A percentile compares a stretch with the other conserved stretches of the same genome.
Evolutionary conservation across 2,797 vertebrate species (phyloP).

Genomic region (Chaetophractus vellerosus): DNA sequence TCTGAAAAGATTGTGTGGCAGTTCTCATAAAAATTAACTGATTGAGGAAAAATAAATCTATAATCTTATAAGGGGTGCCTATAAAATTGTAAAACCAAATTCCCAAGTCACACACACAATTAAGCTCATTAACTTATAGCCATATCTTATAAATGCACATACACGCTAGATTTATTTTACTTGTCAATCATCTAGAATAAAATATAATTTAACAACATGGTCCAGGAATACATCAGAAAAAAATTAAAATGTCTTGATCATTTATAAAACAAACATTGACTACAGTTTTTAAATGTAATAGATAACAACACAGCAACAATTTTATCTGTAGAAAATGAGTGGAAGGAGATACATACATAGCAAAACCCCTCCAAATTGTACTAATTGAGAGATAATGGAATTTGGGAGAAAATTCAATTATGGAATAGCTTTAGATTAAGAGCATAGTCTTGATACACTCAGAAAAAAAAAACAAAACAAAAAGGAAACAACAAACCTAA

Average conservation of each 20-base stretch:
- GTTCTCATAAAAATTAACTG: conserved; percentile 57
- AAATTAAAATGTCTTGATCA: conserved; percentile 1
- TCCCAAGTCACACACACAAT: neutral
- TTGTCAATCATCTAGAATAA: neutral
- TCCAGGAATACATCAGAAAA: neutral
- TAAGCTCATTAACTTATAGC: conserved; percentile 38
- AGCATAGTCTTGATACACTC: neutral
- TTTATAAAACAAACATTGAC: conserved; percentile 5
- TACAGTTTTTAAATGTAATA: neutral
- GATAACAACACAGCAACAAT: neutral
- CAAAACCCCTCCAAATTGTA: conserved; percentile 1
- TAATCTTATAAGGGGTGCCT: neutral
- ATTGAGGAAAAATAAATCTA: conserved; percentile 15
- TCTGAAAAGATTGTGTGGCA: neutral
- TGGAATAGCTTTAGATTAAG: neutral
- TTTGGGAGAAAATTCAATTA: neutral
- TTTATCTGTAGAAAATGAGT: neutral
- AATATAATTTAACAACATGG: neutral
- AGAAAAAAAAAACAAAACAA: neutral
- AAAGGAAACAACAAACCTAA: neutral
- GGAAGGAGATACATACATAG: neutral
- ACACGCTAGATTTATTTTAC: neutral
- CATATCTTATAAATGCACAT: neutral
- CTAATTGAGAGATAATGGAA: neutral
- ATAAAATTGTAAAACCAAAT: conserved; percentile 58